Base-by-base conservation (phyloP, 2,888 invertebrate species). In the Drosophila parthenogenetica region DNA sequence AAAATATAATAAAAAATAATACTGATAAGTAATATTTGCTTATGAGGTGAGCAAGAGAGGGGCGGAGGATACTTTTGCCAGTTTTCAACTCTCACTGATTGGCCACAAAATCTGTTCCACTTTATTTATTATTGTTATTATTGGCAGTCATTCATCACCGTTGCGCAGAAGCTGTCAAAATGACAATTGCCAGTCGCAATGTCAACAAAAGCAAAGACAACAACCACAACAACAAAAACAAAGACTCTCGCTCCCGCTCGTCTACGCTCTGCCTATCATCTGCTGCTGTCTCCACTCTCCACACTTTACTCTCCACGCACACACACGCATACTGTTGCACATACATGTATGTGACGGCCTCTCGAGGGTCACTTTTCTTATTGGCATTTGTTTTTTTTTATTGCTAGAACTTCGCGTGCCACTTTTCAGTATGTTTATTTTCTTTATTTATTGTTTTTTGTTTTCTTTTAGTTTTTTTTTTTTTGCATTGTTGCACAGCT, bases 161-260 rank as follows among this genome's bases (percentile, higher is more conserved):
- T 75, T 29, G 29, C 8, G 29, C 8, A 76, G 71, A 67, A 63
- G 67, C 71, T 75, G 76, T 71, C 71, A 67, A 75, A 75, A 71
- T 75, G 71, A 75, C 63, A 75, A 75, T 75, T 75, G 70, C 59
- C 50, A 54, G 71, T 48, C 63, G 57, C 71, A 58, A 60, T 71
- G 71, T 67, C 67, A 75, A 71, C 35, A 35, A 35, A 13, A 35
- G 35, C 67, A 58, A 60, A 62, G 66, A 63, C 63, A 75, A 67
- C 66, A 70, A 59, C 45, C 43, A 32, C 29, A 42, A 42, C 39
- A 37, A 48, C n/a, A n/a, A n/a, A n/a, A n/a, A n/a, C n/a, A n/a
- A n/a, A n/a, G n/a, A n/a, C 39, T 16, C 54, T 19, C 49, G 48
- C 50, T 19, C 51, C 25, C 35, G 7, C 37, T 43, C 17, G 13